Evolutionary conservation across 2,797 vertebrate species (phyloP).

Genomic region (Ceryle rudis): DNA sequence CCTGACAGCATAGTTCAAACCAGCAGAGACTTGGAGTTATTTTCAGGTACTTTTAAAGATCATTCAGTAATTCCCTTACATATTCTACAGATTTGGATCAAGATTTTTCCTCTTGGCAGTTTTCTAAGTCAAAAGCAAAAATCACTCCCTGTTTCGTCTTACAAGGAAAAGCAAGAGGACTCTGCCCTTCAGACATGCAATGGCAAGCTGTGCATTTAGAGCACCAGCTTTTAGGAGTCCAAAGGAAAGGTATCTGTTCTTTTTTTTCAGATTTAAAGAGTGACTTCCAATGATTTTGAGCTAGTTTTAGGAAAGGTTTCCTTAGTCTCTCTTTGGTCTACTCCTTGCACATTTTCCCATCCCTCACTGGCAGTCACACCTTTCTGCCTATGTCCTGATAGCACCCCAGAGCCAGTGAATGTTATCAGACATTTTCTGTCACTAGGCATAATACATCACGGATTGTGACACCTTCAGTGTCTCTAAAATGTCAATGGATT

Average conservation of each 20-base stretch:
- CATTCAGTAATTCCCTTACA: not conserved
- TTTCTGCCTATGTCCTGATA: not conserved
- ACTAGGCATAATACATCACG: not conserved
- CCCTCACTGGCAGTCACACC: not conserved
- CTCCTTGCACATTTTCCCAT: not conserved
- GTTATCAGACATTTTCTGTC: not conserved
- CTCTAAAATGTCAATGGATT: not conserved
- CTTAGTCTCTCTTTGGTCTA: not conserved
- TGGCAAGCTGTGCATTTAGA: not conserved
- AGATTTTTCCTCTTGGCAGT: not conserved
- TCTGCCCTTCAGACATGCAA: not conserved
- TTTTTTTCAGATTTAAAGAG: not conserved
- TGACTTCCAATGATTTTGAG: not conserved
- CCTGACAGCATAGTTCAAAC: constrained; percentile 12
- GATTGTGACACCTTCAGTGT: not conserved
- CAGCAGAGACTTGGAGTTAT: constrained; percentile 15
- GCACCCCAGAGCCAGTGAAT: not conserved
- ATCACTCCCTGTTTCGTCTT: not conserved
- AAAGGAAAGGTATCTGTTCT: not conserved
- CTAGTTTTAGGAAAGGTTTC: not conserved
- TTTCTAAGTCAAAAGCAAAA: not conserved
- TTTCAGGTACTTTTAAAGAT: constrained; percentile 34
- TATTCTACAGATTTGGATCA: not conserved
- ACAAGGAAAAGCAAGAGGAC: not conserved
- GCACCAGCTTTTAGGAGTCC: not conserved